phyloP scores from a whole-genome alignment of 2,113 vertebrate genomes.

The Larimichthys polyactis region DNA sequence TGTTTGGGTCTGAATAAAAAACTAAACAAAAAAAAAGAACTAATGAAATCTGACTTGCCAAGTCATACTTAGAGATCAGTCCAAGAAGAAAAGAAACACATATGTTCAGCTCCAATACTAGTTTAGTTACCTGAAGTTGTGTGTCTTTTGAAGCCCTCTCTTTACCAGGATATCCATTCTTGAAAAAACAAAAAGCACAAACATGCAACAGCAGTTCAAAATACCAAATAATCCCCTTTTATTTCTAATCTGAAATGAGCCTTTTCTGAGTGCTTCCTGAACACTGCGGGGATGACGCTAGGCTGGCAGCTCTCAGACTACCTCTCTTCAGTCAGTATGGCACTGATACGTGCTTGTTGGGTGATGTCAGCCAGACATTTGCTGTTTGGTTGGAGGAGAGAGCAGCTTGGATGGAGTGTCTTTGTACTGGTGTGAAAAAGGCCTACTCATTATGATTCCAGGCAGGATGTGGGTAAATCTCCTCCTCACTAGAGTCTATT shows the following conservation, averaged over 20 bases:
- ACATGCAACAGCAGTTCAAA: conserved; percentile 80
- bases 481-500: conserved; percentile 63
- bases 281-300: background rate
- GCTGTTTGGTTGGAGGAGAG: conserved; percentile 61
- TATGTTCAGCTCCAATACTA: conserved; percentile 48
- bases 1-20: background rate
- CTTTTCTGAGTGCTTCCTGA: conserved; percentile 15
- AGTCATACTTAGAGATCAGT: conserved; percentile 21
- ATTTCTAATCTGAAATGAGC: background rate
- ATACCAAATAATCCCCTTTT: conserved; percentile 43
- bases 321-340: conserved; percentile 42
- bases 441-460: conserved; percentile 82
- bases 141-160: conserved; percentile 85
- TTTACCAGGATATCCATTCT: conserved; percentile 87
- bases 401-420: conserved; percentile 65
- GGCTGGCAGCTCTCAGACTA: conserved; percentile 40
- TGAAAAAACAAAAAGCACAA: conserved; percentile 84
- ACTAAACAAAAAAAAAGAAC: background rate
- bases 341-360: conserved; percentile 31
- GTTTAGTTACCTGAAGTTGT: conserved; percentile 83
- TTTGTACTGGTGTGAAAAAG: conserved; percentile 77
- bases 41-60: conserved; percentile 10
- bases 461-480: conserved; percentile 75
- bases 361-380: conserved; percentile 59
- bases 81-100: conserved; percentile 40